A percentile compares a stretch with the other conserved stretches of the same genome.
phyloP scores from a whole-genome alignment of 2,113 vertebrate species.

The Ammodytes dubius region DNA sequence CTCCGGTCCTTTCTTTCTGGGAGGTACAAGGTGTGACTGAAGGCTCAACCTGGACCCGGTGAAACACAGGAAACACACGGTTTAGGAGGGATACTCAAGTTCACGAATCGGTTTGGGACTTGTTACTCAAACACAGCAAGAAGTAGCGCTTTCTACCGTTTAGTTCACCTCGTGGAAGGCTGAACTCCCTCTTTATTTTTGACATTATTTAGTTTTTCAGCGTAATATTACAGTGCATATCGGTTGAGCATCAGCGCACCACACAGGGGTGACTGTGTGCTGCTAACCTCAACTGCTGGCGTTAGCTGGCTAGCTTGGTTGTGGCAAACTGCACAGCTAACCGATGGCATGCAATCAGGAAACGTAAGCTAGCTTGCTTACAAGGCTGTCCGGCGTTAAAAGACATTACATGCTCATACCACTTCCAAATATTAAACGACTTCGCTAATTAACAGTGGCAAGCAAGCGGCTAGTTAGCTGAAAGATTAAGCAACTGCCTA shows the following conservation, averaged over 20 bases:
- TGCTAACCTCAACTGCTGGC: constrained; percentile 72
- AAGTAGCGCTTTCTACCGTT: constrained; percentile 5
- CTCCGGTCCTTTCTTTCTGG: constrained; percentile 34
- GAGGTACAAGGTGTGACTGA: constrained; percentile 59
- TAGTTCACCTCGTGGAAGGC: not conserved
- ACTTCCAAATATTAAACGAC: not conserved
- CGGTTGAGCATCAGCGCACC: constrained; percentile 53
- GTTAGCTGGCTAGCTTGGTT: constrained; percentile 71
- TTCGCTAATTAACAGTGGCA: not conserved
- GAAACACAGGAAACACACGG: constrained; percentile 49
- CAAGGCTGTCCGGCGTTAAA: not conserved
- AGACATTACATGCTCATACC: not conserved
- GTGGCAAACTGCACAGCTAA: constrained; percentile 56
- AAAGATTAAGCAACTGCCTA: constrained; percentile 34
- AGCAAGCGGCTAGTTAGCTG: constrained; percentile 5
- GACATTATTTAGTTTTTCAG: not conserved
- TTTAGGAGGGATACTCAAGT: constrained; percentile 12
- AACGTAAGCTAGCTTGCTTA: constrained; percentile 34
- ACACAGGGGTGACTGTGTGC: constrained; percentile 16
- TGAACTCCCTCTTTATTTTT: not conserved
- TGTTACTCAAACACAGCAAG: not conserved
- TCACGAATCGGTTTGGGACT: not conserved
- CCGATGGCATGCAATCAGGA: constrained; percentile 45
- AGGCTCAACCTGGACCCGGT: constrained; percentile 63
- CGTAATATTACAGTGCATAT: not conserved